Percentiles rank a stretch among this genome's conserved stretches.
Evolutionary conservation across 2,797 vertebrate species (phyloP).

Genomic region (Muscicapa striata): DNA sequence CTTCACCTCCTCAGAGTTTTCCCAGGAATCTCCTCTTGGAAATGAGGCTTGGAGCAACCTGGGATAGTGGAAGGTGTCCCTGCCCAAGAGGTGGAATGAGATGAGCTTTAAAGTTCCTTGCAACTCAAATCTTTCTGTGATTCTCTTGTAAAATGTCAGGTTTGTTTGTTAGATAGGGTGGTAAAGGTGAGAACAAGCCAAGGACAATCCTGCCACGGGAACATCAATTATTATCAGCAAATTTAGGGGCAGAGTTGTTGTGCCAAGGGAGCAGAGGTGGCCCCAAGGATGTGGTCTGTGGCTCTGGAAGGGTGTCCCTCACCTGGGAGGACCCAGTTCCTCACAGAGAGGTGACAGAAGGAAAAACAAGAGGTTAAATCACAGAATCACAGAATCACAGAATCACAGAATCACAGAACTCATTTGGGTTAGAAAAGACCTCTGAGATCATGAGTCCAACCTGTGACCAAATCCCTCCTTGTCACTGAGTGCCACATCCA

Average conservation of each 20-base stretch:
- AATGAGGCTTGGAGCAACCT: neutral
- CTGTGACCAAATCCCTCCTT: rapidly evolving
- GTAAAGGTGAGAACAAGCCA: no score
- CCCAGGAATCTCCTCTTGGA: neutral
- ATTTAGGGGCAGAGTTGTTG: neutral
- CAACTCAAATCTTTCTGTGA: neutral
- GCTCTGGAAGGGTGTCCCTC: neutral
- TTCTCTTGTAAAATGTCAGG: neutral
- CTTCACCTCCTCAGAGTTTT: neutral
- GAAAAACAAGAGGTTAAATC: neutral
- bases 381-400: neutral
- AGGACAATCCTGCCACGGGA: rapidly evolving
- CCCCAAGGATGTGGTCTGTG: no score
- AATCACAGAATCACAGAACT: neutral
- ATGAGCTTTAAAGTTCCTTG: neutral
- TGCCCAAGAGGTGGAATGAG: neutral
- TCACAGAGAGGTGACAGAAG: neutral
- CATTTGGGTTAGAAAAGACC: rapidly evolving
- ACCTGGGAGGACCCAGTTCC: neutral
- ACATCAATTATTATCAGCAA: rapidly evolving
- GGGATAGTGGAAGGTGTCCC: no score
- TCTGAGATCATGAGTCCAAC: rapidly evolving
- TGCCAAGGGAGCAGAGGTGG: neutral
- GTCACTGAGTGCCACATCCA: neutral
- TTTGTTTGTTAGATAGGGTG: rapidly evolving